Evolutionary conservation across 2,888 invertebrate genomes (phyloP), one percentile per base, ranked within the genome.

Genomic region (Clepsis dumicolana): DNA sequence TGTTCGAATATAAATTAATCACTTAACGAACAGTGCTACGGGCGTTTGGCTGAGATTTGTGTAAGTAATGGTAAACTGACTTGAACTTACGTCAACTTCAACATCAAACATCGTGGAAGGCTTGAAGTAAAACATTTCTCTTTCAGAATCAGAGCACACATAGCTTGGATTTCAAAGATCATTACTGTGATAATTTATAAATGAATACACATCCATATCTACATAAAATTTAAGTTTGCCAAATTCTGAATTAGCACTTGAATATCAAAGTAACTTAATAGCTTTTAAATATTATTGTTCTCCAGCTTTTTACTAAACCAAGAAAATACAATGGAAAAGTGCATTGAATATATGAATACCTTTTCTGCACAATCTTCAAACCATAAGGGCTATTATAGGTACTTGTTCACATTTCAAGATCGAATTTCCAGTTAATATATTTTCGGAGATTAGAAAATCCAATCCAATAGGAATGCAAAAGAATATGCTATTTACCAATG

Each of bases 391-490:
- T 21, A 21, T n/a, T n/a, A n/a, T n/a, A n/a, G n/a, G n/a, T n/a
- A n/a, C n/a, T n/a, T 12, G 10, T 21, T 21, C 12, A 48, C 21
- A 48, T 21, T 21, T 21, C 16, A 44, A 3, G 10, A 18, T 18
- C 18, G 21, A 8, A 21, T 18, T 48, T 18, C 3, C 21, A 48
- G n/a, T n/a, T 21, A 48, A 21, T 2, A 18, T 21, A 12, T 48
- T 54, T 27, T 29, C 4, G 10, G 25, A 25, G 48, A 61, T 50
- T 61, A 50, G 18, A 32, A n/a, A 48, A 48, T 48, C 61, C 48
- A 61, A 61, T 61, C 61, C 29, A 50, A 61, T 61, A 50, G 50
- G 48, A 48, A 48, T 29, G 29, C 5, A 32, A 27, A 32, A 32
- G 29, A 18, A 61, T n/a, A n/a, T n/a, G n/a, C n/a, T n/a, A 57